phyloP scores from a whole-genome alignment of 2,888 invertebrate genomes.

The Yponomeuta evonymella region DNA sequence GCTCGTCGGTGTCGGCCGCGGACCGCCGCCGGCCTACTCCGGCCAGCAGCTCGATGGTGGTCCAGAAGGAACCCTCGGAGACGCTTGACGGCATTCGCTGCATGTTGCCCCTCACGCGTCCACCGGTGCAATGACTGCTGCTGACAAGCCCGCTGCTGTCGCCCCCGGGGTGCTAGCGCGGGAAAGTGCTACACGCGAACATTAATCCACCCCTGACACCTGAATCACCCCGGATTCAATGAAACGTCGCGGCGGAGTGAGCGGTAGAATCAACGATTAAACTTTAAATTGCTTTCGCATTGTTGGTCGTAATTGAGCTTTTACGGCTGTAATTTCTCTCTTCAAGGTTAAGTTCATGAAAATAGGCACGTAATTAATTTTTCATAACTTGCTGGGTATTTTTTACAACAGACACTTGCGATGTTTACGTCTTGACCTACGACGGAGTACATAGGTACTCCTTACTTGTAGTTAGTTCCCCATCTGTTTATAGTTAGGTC shows the following conservation, averaged over 20 bases:
- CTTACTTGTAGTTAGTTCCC: not conserved
- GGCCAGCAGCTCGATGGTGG: slow-evolving; percentile 78
- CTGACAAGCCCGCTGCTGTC: slow-evolving; percentile 36
- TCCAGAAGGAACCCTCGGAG: slow-evolving; percentile 76
- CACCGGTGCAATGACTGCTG: slow-evolving; percentile 70
- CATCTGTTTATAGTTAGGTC: not conserved
- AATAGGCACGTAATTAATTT: not conserved
- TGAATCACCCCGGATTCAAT: slow-evolving; percentile 43
- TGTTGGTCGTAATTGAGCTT: slow-evolving; percentile 1
- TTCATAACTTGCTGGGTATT: not conserved
- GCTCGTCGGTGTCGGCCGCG: slow-evolving; percentile 59
- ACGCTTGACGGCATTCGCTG: slow-evolving; percentile 59
- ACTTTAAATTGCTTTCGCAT: slow-evolving; percentile 22
- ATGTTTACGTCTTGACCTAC: not conserved
- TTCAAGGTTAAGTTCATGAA: not conserved
- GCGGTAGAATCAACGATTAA: slow-evolving; percentile 35
- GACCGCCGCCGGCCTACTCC: slow-evolving; percentile 68
- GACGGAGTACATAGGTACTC: not conserved
- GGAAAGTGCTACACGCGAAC: slow-evolving; percentile 56
- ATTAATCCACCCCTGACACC: slow-evolving; percentile 62
- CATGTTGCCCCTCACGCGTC: slow-evolving; percentile 53
- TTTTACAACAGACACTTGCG: not conserved
- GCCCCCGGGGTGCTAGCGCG: slow-evolving; percentile 27
- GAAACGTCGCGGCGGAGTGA: slow-evolving; percentile 25
- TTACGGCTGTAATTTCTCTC: not conserved